Evolutionary conservation across 2,797 vertebrate species (phyloP), one percentile per base, ranked within the genome.

Genomic region (Gymnodraco acuticeps): DNA sequence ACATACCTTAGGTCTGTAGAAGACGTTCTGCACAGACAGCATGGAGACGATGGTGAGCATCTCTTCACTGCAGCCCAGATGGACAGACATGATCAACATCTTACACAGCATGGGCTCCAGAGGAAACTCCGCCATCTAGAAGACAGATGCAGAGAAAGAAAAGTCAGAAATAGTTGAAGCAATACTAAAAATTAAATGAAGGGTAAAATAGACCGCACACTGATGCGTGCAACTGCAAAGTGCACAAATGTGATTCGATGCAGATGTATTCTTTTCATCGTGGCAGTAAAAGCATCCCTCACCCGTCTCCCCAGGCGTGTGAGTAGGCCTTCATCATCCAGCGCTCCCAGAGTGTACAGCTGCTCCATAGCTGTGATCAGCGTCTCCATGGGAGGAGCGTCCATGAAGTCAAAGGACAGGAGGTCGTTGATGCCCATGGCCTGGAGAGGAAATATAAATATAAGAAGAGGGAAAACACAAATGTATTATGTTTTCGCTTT

Each of bases 81-180:
- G 98, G 64, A 99, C 98, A 0, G 98, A 99, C 98, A 99, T 99
- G 93, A 99, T 99, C 85, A 99, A 75, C 98, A 99, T 99, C 94
- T 99, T 99, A 81, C 98, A 99, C 84, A 99, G 82, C 98, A 99
- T 99, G 3, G 98, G 98, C 94, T 99, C 98, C 94, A 99, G 90
- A 38, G 98, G 98, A 79, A 99, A 99, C 91, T 99, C 98, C 0
- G 98, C 98, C 98, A 99, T 99, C 98, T 99, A 86, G 9, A 56
- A 33, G 60, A 69, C 3, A 50, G 5, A 54, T 14, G 7, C 12
- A 43, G 33, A 42, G 33, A 1, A 38, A 51, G 12, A 33, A 53
- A 31, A 52, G 4, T 64, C 19, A 0, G 27, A 1, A 3, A 46
- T 5, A 12, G 15, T 0, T 16, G 2, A 17, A 48, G 10, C 6